Percentiles rank a stretch among this genome's conserved stretches.
Conservation (phyloP, 1,140 invertebrate species). For the Phymorhynchus buccinoides region DNA sequence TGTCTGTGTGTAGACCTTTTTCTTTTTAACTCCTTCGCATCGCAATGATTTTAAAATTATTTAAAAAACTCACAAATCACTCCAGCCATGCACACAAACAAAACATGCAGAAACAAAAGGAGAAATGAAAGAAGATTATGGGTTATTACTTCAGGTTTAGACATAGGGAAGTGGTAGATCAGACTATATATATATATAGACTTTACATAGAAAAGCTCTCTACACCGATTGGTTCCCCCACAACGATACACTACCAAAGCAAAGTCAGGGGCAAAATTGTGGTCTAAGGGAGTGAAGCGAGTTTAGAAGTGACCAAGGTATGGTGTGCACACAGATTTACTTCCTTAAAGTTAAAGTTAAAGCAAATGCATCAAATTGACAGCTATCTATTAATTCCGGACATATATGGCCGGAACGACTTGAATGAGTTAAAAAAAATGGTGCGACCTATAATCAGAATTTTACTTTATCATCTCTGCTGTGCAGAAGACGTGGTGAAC, state of each 20-base stretch:
- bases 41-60: neutral
- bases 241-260: too few species aligned
- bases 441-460: too few species aligned
- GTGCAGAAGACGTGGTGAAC: constrained; percentile 23
- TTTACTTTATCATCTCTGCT: neutral
- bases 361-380: neutral
- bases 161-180: too few species aligned
- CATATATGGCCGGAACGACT: neutral
- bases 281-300: too few species aligned
- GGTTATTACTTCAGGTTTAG: neutral
- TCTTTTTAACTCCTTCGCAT: neutral
- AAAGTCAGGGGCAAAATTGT: too few species aligned
- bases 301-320: too few species aligned
- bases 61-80: neutral
- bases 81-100: too few species aligned
- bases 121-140: too few species aligned
- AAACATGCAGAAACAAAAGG: neutral
- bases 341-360: neutral
- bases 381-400: too few species aligned
- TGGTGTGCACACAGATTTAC: too few species aligned
- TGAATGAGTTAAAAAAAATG: neutral
- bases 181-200: neutral
- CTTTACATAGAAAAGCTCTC: too few species aligned
- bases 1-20: neutral
- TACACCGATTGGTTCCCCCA: too few species aligned